Percentiles rank a stretch among this genome's conserved stretches.
Conservation (phyloP, 2,888 invertebrate species). For the Glomeris marginata region DNA sequence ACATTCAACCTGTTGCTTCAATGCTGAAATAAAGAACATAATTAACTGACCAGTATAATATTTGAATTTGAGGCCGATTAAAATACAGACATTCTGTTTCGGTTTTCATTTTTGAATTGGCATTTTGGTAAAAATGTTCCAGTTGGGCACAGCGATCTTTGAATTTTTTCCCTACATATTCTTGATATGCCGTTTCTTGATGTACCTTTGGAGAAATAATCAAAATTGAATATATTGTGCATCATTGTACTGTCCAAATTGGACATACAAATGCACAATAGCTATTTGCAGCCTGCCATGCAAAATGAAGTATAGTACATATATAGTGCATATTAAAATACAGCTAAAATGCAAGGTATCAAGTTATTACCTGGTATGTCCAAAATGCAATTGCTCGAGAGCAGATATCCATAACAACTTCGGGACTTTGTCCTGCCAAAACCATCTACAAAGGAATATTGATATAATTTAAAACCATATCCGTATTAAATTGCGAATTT, state of each 20-base stretch:
- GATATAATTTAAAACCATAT: background rate
- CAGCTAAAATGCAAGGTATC: background rate
- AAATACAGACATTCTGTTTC: conserved; percentile 4
- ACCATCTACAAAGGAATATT: conserved; percentile 24
- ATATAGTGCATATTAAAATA: background rate
- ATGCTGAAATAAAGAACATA: background rate
- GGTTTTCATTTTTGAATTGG: background rate
- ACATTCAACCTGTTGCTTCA: conserved; percentile 3
- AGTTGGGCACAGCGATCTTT: conserved; percentile 4
- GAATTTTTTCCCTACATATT: background rate
- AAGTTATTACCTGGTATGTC: conserved; percentile 28
- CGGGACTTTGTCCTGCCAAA: conserved; percentile 32
- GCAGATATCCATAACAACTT: conserved; percentile 31
- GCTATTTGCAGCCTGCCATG: too few relatives aligned
- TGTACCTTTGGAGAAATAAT: background rate
- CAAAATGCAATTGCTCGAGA: conserved; percentile 32
- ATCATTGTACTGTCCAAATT: too few relatives aligned
- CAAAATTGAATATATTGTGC: background rate
- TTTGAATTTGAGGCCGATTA: background rate
- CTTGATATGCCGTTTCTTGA: background rate
- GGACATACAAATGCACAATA: too few relatives aligned
- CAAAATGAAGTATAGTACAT: too few relatives aligned
- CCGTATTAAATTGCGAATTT: background rate
- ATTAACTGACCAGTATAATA: background rate
- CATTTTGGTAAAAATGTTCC: conserved; percentile 2